Evolutionary conservation across 2,113 vertebrate species (phyloP).

Genomic region (Percina caprodes): DNA sequence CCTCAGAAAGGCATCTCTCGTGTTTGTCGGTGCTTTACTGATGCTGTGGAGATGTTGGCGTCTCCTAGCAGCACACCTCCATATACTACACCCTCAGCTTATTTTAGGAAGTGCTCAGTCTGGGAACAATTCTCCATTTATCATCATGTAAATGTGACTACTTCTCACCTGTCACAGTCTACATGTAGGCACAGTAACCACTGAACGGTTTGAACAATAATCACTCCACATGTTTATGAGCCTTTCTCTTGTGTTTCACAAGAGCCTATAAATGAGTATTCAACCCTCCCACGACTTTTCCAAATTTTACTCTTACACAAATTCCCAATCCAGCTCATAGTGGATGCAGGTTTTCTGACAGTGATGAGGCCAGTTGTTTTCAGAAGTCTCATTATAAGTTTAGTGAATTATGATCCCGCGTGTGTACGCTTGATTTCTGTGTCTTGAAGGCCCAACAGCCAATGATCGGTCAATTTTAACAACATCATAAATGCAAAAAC

Average conservation of each 20-base stretch:
- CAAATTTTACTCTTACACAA: not conserved
- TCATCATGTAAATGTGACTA: conserved; percentile 54
- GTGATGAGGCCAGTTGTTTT: not conserved
- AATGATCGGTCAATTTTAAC: too few species aligned
- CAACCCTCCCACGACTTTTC: not conserved
- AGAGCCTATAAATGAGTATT: not conserved
- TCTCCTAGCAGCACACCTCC: conserved; percentile 19
- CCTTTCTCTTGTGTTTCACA: not conserved
- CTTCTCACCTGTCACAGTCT: conserved; percentile 7
- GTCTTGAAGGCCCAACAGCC: too few species aligned
- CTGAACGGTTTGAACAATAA: not conserved
- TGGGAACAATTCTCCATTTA: conserved; percentile 38
- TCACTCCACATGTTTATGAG: not conserved
- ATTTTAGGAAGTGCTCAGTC: conserved; percentile 40
- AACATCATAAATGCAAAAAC: too few species aligned
- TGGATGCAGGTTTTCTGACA: too few species aligned
- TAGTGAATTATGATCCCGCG: not conserved
- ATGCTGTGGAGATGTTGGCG: conserved; percentile 33
- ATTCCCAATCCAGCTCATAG: not conserved
- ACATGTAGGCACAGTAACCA: not conserved
- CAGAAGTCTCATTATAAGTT: not conserved
- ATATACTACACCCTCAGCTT: conserved; percentile 40
- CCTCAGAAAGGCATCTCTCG: conserved; percentile 8
- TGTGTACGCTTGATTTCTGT: too few species aligned
- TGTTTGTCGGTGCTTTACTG: conserved; percentile 47